Base-by-base conservation (phyloP, 2,888 invertebrate species). In the Drepanosiphum platanoidis region DNA sequence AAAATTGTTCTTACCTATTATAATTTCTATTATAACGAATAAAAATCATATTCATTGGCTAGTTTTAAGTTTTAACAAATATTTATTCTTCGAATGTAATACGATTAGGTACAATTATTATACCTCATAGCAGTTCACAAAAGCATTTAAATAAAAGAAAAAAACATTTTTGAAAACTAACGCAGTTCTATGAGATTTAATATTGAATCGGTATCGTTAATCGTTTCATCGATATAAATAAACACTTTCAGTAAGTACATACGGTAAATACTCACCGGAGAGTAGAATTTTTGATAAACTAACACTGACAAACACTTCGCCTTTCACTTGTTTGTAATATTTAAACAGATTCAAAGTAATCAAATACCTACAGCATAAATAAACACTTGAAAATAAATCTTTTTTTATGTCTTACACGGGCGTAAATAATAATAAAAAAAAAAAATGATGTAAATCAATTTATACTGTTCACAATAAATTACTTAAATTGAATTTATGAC, bases 391-490 rank as follows among this genome's bases (percentile, higher is more conserved):
- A 32, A 78, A 64, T 78, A 39, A n/a, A 27, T 39, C 9, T 61
- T 39, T 42, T 79, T 30, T 32, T n/a, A 66, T 3, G n/a, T n/a
- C 32, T 66, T 46, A 77, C 30, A 32, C n/a, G 66, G 42, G 39
- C 8, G 22, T 42, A 39, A 79, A 66, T 15, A 42, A n/a, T n/a
- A n/a, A n/a, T n/a, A n/a, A n/a, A n/a, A n/a, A n/a, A n/a, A n/a
- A 66, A 46, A 78, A 79, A 30, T 15, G 32, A 42, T 42, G 32
- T 66, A 42, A 78, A 78, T 78, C 64, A 42, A 42, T 42, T 78
- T 64, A 22, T 66, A 32, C 22, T 42, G 39, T 64, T 3, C 5
- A 13, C 42, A 22, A 66, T 22, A 66, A 32, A n/a, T 46, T 66
- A 46, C 46, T 30, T 15, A 79, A 46, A 66, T 32, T 39, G 42